Evolutionary conservation across 2,797 vertebrate genomes (phyloP).

Genomic region (Salmo trutta): DNA sequence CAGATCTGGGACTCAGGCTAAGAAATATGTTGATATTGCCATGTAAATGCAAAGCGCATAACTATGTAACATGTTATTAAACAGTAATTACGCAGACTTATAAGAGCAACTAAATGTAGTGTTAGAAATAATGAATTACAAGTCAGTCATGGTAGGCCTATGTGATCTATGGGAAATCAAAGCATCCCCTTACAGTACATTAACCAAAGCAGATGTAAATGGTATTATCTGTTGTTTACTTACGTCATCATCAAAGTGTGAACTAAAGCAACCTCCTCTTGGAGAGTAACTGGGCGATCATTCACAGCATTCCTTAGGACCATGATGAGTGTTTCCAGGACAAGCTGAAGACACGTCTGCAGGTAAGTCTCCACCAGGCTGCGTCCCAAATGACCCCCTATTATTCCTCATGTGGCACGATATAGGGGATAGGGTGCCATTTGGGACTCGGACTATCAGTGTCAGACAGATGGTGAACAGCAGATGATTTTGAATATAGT

Average conservation of each 20-base stretch:
- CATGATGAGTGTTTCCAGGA: conserved; percentile 22
- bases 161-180: conserved; percentile 1
- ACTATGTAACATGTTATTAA: neutral
- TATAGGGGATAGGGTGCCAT: neutral
- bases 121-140: neutral
- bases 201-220: neutral
- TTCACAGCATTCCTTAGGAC: conserved; percentile 44
- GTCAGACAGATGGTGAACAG: too few species aligned
- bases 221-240: conserved; percentile 37
- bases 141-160: neutral
- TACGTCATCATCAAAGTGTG: conserved; percentile 75
- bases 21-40: neutral
- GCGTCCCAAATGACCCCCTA: neutral
- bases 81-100: neutral
- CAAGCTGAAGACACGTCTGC: conserved; percentile 35
- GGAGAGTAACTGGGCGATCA: conserved; percentile 71
- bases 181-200: neutral
- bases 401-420: neutral
- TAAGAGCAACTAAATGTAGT: neutral
- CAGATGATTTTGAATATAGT: neutral
- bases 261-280: conserved; percentile 64
- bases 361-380: conserved; percentile 2
- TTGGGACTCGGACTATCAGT: too few species aligned
- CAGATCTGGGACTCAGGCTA: neutral
- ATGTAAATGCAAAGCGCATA: neutral